phyloP scores from a whole-genome alignment of 2,888 invertebrate species.

The Catocala nupta region DNA sequence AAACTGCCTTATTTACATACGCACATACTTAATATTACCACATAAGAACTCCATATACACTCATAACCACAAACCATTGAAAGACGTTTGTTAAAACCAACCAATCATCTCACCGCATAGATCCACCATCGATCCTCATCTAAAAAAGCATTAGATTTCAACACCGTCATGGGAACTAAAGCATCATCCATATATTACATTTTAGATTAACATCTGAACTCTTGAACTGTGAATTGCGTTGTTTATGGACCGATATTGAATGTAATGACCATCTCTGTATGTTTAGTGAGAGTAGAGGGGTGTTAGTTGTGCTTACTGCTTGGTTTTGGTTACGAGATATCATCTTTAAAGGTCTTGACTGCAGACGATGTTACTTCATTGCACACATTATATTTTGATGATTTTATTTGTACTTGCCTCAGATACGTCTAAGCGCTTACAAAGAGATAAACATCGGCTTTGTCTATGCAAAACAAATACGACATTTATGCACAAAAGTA shows the following conservation, averaged over 20 bases:
- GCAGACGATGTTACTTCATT: too few species aligned
- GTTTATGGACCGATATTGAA: slow-evolving; percentile 16
- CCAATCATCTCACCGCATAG: background rate
- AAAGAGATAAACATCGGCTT: too few species aligned
- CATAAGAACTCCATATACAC: background rate
- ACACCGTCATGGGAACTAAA: slow-evolving; percentile 14
- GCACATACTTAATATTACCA: too few species aligned
- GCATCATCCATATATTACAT: slow-evolving; percentile 23
- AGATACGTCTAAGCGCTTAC: too few species aligned
- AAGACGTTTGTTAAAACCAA: background rate
- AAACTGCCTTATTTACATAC: too few species aligned
- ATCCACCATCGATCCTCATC: slow-evolving; percentile 24
- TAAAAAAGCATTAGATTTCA: slow-evolving; percentile 28
- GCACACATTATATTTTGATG: too few species aligned
- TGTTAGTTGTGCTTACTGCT: background rate
- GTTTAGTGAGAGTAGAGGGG: background rate
- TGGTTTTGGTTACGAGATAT: background rate
- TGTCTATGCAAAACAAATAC: too few species aligned
- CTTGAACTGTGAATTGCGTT: slow-evolving; percentile 26
- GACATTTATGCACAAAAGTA: too few species aligned
- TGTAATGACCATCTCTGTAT: slow-evolving; percentile 14
- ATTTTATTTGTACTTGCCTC: too few species aligned
- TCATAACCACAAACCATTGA: background rate
- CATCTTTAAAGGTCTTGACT: too few species aligned
- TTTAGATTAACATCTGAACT: slow-evolving; percentile 48